phyloP scores from a whole-genome alignment of 1,140 invertebrate species.

The Ceratina calcarata region DNA sequence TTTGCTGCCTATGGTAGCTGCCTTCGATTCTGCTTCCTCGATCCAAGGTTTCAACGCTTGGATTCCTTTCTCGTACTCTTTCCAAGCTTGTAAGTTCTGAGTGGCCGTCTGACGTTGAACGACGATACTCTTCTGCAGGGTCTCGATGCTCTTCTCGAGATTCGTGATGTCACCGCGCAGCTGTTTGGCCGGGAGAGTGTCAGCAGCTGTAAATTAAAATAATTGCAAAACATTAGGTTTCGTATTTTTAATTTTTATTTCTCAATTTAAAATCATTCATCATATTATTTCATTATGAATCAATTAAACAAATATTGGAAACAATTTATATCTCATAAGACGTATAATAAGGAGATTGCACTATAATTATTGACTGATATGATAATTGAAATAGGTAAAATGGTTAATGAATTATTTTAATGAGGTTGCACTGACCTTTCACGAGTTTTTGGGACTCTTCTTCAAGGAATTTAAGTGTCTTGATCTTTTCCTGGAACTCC shows the following conservation, averaged over 20 bases:
- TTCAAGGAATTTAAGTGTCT: slow-evolving; percentile 86
- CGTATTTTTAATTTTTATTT: too few species aligned
- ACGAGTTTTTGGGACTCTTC: slow-evolving; percentile 89
- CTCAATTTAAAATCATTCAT: too few species aligned
- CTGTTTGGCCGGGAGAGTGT: slow-evolving; percentile 84
- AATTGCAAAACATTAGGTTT: background rate
- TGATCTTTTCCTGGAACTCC: slow-evolving; percentile 87
- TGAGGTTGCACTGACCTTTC: slow-evolving; percentile 66
- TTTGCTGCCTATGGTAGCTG: slow-evolving; percentile 85
- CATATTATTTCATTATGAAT: too few species aligned
- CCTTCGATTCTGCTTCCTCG: slow-evolving; percentile 90
- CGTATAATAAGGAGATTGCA: background rate
- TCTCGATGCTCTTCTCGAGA: slow-evolving; percentile 85
- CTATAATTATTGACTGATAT: background rate
- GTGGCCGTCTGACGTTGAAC: slow-evolving; percentile 87
- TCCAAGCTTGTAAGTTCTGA: slow-evolving; percentile 90
- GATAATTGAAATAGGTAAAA: background rate
- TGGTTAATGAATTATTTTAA: background rate
- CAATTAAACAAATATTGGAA: too few species aligned
- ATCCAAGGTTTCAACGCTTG: slow-evolving; percentile 93
- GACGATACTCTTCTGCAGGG: slow-evolving; percentile 86
- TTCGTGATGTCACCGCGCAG: slow-evolving; percentile 85
- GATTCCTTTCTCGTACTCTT: slow-evolving; percentile 89
- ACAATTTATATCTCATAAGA: background rate
- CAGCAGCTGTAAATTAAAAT: slow-evolving; percentile 79